Base-by-base conservation (phyloP, 2,888 invertebrate genomes). In the Mellilla xanthometata region DNA sequence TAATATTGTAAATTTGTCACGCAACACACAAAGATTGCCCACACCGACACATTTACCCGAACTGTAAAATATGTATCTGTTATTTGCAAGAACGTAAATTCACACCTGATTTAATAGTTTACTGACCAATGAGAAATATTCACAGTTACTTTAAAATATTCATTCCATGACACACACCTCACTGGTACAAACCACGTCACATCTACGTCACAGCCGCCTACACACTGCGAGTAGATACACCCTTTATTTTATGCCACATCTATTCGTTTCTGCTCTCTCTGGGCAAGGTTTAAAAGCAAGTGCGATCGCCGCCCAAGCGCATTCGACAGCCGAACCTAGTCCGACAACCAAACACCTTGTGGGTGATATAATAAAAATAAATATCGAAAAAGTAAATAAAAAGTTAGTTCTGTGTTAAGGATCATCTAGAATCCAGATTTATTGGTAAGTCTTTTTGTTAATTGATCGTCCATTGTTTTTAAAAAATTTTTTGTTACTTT, bases 241-340 rank as follows among this genome's bases (percentile, higher is more conserved):
- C n/a, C 50, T 4, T 23, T 12, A 7, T 12, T 11, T 9, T 11
- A 10, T 41, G 35, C 31, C 54, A 39, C 42, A 32, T 72, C 67
- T 68, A 52, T 31, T 12, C 30, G 27, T 12, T 56, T 66, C 42
- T 19, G 48, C 69, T 60, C 49, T 82, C 86, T 81, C 60, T 69
- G 79, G 65, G 45, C 28, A 50, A 53, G 49, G 74, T 76, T 85
- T 86, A 88, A 79, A 87, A 87, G 87, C 80, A 51, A 67, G 68
- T 54, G 71, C 58, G 42, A 64, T 65, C 72, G 65, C 76, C 81
- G 80, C 76, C 80, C 68, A 64, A 73, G 73, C 82, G 76, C 85
- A 85, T 68, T 85, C 68, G 53, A 65, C 33, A 22, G 19, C 49
- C 46, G 54, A 48, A 39, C 50, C 32, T 9, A 28, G 27, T 9